Base-by-base conservation (phyloP, 2,797 vertebrate genomes). In the Dicrostonyx torquatus region DNA sequence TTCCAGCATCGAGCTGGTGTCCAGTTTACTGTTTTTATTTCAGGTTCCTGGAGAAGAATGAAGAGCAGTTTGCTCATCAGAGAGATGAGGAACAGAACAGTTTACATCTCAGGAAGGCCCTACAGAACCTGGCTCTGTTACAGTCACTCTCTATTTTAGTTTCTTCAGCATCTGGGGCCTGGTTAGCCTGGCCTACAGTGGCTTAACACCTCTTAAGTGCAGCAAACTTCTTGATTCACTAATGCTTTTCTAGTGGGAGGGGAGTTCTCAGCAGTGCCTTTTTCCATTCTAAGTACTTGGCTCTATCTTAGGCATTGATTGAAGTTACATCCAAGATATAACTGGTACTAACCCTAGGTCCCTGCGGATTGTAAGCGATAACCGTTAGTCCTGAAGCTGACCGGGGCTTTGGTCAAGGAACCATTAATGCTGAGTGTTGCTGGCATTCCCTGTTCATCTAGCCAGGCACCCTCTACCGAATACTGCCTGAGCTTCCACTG, bases 401-500 rank as follows among this genome's bases (percentile, higher is more conserved):
- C 18, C 1, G 0, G 78, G 68, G 45, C 5, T 14, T 2, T 0
- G 1, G 53, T 64, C 0, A 53, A 77, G 58, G 85, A 29, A 6
- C 40, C 62, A 68, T 34, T 18, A 1, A 1, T 2, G 53, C 31
- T 12, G 58, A 14, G 4, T 6, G 43, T 18, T 8, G 43, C 12
- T 11, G 37, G 50, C 50, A 55, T 43, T 53, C 73, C 8, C 29
- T 2, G 9, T 29, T 43, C 5, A 15, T 8, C 40, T 2, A 1
- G 5, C 18, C 26, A 26, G 24, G 37, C 5, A 6, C 73, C 76
- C 26, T 8, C 45, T 4, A 0, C 3, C 14, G 1, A 4, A 3
- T 0, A 5, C 9, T 6, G 34, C n/a, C 53, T 0, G 6, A 34
- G 43, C 64, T 58, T 40, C 58, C 1, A 5, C 24, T 10, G 45